phyloP scores from a whole-genome alignment of 2,113 vertebrate species.

The Bufo bufo region DNA sequence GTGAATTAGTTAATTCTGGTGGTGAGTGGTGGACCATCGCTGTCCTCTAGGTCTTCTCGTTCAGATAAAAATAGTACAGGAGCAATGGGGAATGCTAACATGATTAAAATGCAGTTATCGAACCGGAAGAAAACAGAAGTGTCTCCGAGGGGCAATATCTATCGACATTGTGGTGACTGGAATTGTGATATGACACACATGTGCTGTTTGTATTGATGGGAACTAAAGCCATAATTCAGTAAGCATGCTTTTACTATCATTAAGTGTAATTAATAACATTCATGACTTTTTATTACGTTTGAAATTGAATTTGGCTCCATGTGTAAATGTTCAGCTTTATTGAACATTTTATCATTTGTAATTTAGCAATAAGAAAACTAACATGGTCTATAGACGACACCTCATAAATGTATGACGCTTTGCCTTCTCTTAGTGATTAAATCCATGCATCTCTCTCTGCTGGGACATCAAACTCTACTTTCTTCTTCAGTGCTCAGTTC shows the following conservation, averaged over 20 bases:
- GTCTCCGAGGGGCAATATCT: slow-evolving; percentile 37
- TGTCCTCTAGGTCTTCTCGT: not conserved
- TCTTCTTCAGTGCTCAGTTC: not conserved
- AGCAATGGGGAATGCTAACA: slow-evolving; percentile 21
- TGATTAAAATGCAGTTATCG: slow-evolving; percentile 38
- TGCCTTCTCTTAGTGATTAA: slow-evolving; percentile 22
- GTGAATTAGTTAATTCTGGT: not conserved
- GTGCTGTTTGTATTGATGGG: slow-evolving; percentile 28
- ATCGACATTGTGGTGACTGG: slow-evolving; percentile 17
- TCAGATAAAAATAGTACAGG: slow-evolving; percentile 31
- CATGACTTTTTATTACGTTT: slow-evolving; percentile 41
- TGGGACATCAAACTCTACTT: not conserved
- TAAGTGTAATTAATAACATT: slow-evolving; percentile 49
- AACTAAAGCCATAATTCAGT: slow-evolving; percentile 33
- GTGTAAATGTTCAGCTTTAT: slow-evolving; percentile 37
- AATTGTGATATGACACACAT: slow-evolving; percentile 37
- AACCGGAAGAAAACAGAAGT: slow-evolving; percentile 14
- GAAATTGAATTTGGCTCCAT: slow-evolving; percentile 44
- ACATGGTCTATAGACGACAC: slow-evolving; percentile 2
- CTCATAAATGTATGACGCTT: not conserved
- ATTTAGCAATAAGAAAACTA: slow-evolving; percentile 38
- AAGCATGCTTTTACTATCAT: slow-evolving; percentile 46
- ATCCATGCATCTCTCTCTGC: slow-evolving; percentile 19
- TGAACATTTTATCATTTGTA: slow-evolving; percentile 48
- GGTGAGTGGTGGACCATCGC: not conserved